Base-by-base conservation (phyloP, 2,113 vertebrate genomes). In the Pionites leucogaster region DNA sequence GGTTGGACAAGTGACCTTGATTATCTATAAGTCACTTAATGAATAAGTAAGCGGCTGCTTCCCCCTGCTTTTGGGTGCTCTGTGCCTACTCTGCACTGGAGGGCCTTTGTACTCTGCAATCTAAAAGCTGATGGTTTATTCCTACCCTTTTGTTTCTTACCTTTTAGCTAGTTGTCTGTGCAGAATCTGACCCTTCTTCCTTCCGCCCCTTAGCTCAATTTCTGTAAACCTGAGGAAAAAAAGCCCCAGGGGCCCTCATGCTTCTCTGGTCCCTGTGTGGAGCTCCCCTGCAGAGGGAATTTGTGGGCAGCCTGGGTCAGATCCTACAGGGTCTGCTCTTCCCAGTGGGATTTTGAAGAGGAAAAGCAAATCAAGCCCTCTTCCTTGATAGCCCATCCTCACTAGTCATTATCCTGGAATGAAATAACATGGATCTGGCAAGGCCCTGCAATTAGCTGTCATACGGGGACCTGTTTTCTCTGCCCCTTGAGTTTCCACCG, bases 161-260 rank as follows among this genome's bases (percentile, higher is more conserved):
- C 28, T 44, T 70, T 49, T 55, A 86, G 23, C 28, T 72, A 33
- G 33, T 4, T 46, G 29, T 37, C n/a, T 16, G 3, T 70, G 50
- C 46, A 86, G 71, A 42, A 67, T 55, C 20, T 57, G 67, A 57
- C 33, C 23, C 33, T 86, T 39, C 72, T 67, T 20, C 35, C 41
- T 82, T 16, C 29, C 92, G 52, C 53, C 9, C 39, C 18, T 69
- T 53, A 41, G 27, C 62, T 77, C 17, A 23, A 5, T 35, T 72
- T 72, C 53, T 75, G 11, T n/a, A 75, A 47, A 53, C 10, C 68
- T 33, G 53, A 31, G 49, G 41, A 6, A 33, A 47, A 37, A 47
- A 67, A 13, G 2, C 17, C 31, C 11, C 29, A 18, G 17, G n/a
- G 25, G 53, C 9, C 10, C n/a, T 11, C 2, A 0, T 28, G 62